Evolutionary conservation across 2,888 invertebrate genomes (phyloP), one percentile per base, ranked within the genome.

Genomic region (Tetheella fluctuosa): DNA sequence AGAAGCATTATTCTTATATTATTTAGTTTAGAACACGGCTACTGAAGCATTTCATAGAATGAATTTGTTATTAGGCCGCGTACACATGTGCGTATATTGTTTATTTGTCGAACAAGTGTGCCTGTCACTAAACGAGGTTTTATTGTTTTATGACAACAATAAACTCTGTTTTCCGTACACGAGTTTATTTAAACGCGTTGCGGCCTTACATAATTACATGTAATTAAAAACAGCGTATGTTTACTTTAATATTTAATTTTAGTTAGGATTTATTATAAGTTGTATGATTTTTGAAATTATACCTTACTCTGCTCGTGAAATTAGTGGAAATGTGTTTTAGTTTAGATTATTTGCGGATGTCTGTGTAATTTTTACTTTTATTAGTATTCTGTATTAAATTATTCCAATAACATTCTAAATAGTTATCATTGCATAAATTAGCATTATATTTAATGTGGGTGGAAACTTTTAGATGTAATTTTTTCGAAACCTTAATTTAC

Each of bases 51-150:
- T 39, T 30, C 48, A 54, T 23, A 57, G 25, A 59, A 54, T 34
- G 17, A 39, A 59, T 37, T 34, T 54, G 69, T 76, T 74, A 69
- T 73, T 70, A 59, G 61, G 64, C 68, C 64, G 42, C 42, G 62
- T 71, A 57, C 74, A 85, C 87, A 87, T 81, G 86, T 84, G 84
- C 70, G 69, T 71, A 61, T 70, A 63, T 71, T 86, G 83, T 89
- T 90, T 90, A 82, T 91, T 90, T 83, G 81, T 81, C 66, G 75
- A 77, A 72, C 84, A 83, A 85, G 87, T 86, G 85, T 86, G 79
- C 73, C 80, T 86, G 90, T 90, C 90, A 86, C 89, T 86, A 85
- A 79, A 79, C 82, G 71, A 70, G 73, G 79, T 87, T 90, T 90
- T 88, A 90, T 90, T 89, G 87, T 88, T 85, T 85, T 79, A 85